Evolutionary conservation across 2,113 vertebrate genomes (phyloP), one percentile per base, ranked within the genome.

Genomic region (Meriones unguiculatus): DNA sequence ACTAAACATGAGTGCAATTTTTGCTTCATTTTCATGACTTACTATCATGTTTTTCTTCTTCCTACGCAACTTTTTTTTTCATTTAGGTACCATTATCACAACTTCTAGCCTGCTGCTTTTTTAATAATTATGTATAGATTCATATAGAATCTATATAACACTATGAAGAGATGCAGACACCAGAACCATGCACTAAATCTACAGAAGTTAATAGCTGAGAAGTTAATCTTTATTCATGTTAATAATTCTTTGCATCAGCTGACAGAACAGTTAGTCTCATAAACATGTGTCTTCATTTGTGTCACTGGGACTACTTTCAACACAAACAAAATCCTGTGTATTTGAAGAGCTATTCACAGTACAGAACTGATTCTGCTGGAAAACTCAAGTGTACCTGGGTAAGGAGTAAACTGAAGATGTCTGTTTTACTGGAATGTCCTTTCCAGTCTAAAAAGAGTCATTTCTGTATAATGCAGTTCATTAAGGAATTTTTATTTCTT

Each of bases 51-150:
- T 96, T 95, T 89, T 59, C 87, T 77, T 89, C 90, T 90, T 96
- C 24, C 30, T 20, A 92, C 86, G 35, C 20, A 94, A 22, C 72
- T 46, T 91, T 46, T 7, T 90, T 38, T 52, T 89, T 38, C 92
- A 98, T 87, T 98, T 50, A 92, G n/a, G 70, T 94, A 12, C 5
- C 52, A 38, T 78, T 91, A 76, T 93, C 35, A 28, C 32, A 87
- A 86, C 50, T 59, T 87, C 69, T 62, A 91, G 75, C 22, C 65
- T 87, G 0, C 82, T 89, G n/a, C 57, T 91, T 91, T 46, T 89
- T 82, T 59, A 28, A 72, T 95, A 81, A 95, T 32, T 25, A 50
- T 7, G 10, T 46, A 38, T 35, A 46, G 85, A 5, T 52, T 82
- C 7, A 65, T 38, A 5, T 14, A 67, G 24, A 69, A 4, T 72